These are phyloP conservation scores for Orthonevra nobilis DNA, from an alignment of 2,888 invertebrate genomes.

Conservation along the genomic window DNA sequence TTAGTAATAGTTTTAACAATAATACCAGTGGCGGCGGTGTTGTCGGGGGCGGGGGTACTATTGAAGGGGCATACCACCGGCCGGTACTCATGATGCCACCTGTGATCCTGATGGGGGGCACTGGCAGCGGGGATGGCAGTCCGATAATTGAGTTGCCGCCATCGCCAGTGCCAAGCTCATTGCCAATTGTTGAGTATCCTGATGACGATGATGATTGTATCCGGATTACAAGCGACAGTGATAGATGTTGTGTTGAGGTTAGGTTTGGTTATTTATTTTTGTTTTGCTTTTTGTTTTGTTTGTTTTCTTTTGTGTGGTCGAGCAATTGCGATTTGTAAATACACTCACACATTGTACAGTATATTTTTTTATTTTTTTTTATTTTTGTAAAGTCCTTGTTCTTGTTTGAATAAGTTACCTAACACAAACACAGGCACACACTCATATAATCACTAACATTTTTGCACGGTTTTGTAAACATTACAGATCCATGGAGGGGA, in stretches of 20 bases:
- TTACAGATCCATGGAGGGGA: conserved; percentile 25
- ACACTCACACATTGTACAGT: conserved; percentile 56
- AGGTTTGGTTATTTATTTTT: conserved; percentile 75
- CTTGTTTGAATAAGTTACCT: no score
- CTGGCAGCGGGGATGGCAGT: conserved; percentile 82
- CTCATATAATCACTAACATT: conserved; percentile 53
- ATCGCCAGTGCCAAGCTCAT: conserved; percentile 81
- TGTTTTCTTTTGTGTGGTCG: conserved; percentile 65
- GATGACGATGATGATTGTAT: conserved; percentile 87
- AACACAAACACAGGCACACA: conserved; percentile 31
- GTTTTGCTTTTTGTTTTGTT: conserved; percentile 69
- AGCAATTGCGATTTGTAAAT: conserved; percentile 60
- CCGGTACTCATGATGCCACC: conserved; percentile 81
- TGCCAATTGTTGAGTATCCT: conserved; percentile 92
- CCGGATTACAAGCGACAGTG: conserved; percentile 74
- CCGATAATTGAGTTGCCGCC: conserved; percentile 83
- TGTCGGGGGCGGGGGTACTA: conserved; percentile 22
- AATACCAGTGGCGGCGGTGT: conserved; percentile 37
- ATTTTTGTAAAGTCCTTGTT: conserved; percentile 53
- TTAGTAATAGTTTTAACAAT: conserved; percentile 68
- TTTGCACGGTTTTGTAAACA: conserved; percentile 41
- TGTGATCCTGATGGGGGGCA: conserved; percentile 80
- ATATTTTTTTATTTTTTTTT: no score
- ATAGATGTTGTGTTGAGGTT: conserved; percentile 80
- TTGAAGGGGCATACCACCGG: conserved; percentile 76